These are phyloP conservation scores for Lepus europaeus DNA, from an alignment of 2,113 vertebrate species.

Conservation along the genomic window DNA sequence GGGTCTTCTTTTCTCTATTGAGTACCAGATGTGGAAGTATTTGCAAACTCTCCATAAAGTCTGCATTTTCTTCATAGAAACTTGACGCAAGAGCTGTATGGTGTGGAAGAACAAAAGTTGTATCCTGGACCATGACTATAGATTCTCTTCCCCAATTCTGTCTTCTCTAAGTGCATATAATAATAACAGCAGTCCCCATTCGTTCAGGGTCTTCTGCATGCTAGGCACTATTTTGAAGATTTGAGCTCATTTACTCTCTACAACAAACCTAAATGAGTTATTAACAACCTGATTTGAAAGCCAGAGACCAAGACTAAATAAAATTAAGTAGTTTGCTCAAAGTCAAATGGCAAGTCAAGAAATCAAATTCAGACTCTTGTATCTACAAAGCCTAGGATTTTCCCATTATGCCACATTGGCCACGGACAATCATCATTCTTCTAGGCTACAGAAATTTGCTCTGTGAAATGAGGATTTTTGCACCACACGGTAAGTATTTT, in stretches of 20 bases:
- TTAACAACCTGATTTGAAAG: conserved; percentile 27
- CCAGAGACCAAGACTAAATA: background rate
- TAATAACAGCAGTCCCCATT: background rate
- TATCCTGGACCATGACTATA: background rate
- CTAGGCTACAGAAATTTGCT: background rate
- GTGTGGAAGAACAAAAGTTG: background rate
- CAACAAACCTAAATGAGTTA: background rate
- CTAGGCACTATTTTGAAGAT: background rate
- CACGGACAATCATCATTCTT: background rate
- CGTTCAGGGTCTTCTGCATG: background rate
- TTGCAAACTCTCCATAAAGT: conserved; percentile 7
- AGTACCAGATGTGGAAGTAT: background rate
- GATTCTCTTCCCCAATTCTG: background rate
- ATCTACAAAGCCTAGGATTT: background rate
- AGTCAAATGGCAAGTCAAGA: conserved; percentile 44
- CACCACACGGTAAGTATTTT: background rate
- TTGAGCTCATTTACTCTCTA: conserved; percentile 17
- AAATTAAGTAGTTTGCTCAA: conserved; percentile 37
- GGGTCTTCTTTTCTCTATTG: background rate
- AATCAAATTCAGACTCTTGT: background rate
- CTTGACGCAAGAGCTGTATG: background rate
- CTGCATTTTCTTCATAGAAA: background rate
- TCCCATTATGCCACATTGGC: background rate
- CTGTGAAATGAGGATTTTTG: conserved; percentile 16
- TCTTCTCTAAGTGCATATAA: background rate